Evolutionary conservation across 2,888 invertebrate species (phyloP).

Genomic region (Noctua janthina): DNA sequence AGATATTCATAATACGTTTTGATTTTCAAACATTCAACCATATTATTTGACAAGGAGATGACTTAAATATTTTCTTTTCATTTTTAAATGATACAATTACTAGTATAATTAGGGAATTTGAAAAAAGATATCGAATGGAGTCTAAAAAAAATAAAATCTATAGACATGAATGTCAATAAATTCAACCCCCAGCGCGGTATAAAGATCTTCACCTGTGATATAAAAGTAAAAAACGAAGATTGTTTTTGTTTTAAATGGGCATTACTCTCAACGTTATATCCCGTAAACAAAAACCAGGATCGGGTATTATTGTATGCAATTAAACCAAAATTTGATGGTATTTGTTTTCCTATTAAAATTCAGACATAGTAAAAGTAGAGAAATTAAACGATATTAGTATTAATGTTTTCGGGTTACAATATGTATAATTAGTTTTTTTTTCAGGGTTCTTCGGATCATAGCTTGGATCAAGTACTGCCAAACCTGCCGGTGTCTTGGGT

Average conservation of each 20-base stretch:
- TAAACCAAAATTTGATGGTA: conserved; percentile 55
- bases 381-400: conserved; percentile 1
- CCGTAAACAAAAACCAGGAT: no score
- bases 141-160: not conserved
- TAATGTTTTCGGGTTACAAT: conserved; percentile 2
- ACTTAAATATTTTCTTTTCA: not conserved
- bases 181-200: not conserved
- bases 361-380: conserved; percentile 61
- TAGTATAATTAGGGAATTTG: not conserved
- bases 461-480: no score
- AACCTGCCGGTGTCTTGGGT: no score
- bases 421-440: not conserved
- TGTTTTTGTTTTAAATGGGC: conserved; percentile 7
- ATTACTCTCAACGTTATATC: no score
- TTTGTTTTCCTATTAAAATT: conserved; percentile 63
- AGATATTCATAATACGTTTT: not conserved
- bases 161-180: not conserved
- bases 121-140: not conserved
- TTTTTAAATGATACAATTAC: not conserved
- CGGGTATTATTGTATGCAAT: conserved; percentile 3
- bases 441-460: no score
- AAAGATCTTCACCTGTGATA: not conserved
- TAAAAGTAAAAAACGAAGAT: not conserved
- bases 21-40: not conserved
- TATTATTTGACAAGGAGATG: not conserved